phyloP scores from a whole-genome alignment of 1,140 invertebrate genomes.

The Vollenhovia emeryi region DNA sequence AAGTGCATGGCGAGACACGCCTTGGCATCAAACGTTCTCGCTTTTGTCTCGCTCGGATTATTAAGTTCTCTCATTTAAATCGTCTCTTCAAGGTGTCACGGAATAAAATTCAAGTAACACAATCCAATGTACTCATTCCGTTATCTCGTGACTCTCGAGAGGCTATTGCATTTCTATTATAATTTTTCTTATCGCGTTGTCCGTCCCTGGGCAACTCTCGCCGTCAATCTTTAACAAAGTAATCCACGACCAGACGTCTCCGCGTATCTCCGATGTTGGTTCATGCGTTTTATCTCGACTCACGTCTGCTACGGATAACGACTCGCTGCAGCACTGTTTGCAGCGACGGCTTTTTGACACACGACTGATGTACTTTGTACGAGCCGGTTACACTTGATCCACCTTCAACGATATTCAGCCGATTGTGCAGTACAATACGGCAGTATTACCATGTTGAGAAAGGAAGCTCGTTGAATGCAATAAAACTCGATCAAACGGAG shows the following conservation, averaged over 20 bases:
- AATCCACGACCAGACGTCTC: not conserved
- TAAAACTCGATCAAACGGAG: not conserved
- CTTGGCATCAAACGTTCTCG: not conserved
- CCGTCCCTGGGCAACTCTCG: not conserved
- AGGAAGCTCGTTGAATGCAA: not conserved
- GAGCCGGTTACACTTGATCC: not conserved
- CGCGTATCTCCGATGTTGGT: not conserved
- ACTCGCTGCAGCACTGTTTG: not conserved
- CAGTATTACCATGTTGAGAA: not conserved
- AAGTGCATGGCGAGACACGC: not conserved
- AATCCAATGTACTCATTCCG: not conserved
- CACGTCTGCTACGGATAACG: not conserved
- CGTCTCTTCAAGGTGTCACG: not conserved
- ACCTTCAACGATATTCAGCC: slow-evolving; percentile 10
- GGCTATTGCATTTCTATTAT: not conserved
- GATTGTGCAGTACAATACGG: not conserved
- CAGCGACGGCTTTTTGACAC: not conserved
- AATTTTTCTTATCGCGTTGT: not conserved
- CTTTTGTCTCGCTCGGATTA: not conserved
- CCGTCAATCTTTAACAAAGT: not conserved
- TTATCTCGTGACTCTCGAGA: not conserved
- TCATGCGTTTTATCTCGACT: not conserved
- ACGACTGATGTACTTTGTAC: not conserved
- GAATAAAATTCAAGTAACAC: not conserved
- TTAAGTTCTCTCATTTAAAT: not conserved